Evolutionary conservation across 2,797 vertebrate species (phyloP).

Genomic region (Sebastes itinus): DNA sequence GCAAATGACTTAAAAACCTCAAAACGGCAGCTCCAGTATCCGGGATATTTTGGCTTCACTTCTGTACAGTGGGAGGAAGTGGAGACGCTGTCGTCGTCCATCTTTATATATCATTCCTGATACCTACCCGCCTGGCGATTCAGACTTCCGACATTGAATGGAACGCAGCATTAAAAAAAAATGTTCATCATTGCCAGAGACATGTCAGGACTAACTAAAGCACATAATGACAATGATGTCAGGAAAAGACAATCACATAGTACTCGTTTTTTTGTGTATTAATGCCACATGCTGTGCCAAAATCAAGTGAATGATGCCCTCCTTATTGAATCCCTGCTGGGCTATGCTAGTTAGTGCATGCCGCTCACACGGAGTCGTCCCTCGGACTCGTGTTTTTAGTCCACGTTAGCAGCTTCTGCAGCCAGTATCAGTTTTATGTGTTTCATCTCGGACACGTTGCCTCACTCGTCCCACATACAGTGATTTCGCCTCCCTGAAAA

Average conservation of each 20-base stretch:
- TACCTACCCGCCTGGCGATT: background rate
- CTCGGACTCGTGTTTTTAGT: conserved; percentile 5
- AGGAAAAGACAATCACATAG: conserved; percentile 55
- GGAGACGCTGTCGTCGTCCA: no score
- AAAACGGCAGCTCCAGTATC: no score
- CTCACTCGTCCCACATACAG: conserved; percentile 7
- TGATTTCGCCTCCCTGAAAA: background rate
- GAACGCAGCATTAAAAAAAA: conserved; percentile 17
- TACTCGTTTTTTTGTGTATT: conserved; percentile 35
- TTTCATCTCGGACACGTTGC: conserved; percentile 31
- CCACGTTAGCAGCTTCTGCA: conserved; percentile 18
- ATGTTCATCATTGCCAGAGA: background rate
- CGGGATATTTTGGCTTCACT: no score
- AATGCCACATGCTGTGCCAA: conserved; percentile 78
- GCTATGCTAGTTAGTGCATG: conserved; percentile 25
- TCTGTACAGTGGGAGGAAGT: no score
- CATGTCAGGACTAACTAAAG: conserved; percentile 45
- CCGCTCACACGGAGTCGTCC: background rate
- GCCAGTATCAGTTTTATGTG: conserved; percentile 6
- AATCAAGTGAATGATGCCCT: conserved; percentile 48
- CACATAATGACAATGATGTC: conserved; percentile 57
- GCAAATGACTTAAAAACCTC: no score
- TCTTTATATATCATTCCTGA: no score
- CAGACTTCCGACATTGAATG: conserved; percentile 21
- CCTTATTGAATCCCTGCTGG: conserved; percentile 22